Percentiles rank a stretch among this genome's conserved stretches.
Evolutionary conservation across 64 coral and sea anemone genomes (phyloP).

Genomic region (Montipora capricornis): DNA sequence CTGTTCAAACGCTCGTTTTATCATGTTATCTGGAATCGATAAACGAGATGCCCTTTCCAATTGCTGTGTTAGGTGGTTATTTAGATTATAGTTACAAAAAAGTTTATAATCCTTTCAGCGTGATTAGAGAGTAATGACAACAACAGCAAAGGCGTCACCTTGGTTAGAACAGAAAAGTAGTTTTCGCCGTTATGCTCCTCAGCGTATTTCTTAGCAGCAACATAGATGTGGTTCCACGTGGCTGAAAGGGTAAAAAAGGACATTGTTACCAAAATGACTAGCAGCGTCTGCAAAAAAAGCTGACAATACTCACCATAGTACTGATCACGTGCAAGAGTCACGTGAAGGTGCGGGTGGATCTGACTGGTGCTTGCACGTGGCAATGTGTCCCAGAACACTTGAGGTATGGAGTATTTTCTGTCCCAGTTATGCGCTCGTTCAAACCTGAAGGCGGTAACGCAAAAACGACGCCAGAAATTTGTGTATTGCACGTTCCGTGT

Average conservation of each 20-base stretch:
- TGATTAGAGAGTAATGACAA: background rate
- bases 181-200: constrained; percentile 71
- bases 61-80: no score
- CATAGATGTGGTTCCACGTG: constrained; percentile 76
- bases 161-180: constrained; percentile 90
- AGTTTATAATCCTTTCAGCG: no score
- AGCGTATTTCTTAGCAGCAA: constrained; percentile 68
- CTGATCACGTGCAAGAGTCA: constrained; percentile 78
- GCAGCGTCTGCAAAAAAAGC: no score
- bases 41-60: no score
- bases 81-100: no score
- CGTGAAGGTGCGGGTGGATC: constrained; percentile 91
- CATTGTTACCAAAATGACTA: no score
- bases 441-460: constrained; percentile 69
- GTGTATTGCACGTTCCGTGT: no score
- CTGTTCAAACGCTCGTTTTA: no score
- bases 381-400: constrained; percentile 90
- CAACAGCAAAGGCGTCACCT: constrained; percentile 55
- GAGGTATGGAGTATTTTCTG: constrained; percentile 69
- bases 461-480: no score
- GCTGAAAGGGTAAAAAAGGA: constrained; percentile 29
- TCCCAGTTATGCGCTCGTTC: constrained; percentile 70
- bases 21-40: no score
- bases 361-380: constrained; percentile 95
- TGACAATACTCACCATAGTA: constrained; percentile 79